These are phyloP conservation scores for Pyxicephalus adspersus DNA, from an alignment of 2,113 vertebrate species.

Conservation along the genomic window DNA sequence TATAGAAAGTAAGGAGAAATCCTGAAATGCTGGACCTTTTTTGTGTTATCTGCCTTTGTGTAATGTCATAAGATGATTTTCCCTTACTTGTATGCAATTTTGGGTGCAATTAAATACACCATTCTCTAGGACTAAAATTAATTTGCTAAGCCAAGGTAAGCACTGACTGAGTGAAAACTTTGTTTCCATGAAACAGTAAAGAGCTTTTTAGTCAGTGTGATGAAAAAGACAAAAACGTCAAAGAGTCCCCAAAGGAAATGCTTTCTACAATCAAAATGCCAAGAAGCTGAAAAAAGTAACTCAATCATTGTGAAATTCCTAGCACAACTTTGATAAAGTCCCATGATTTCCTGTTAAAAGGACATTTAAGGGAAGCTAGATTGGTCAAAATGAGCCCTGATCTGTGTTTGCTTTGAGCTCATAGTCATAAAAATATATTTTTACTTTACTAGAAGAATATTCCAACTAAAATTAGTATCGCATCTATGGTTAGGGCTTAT, in stretches of 20 bases:
- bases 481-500: too few relatives aligned
- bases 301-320: background rate
- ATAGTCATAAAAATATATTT: background rate
- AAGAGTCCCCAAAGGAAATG: background rate
- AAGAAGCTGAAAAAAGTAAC: constrained; percentile 3
- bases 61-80: too few relatives aligned
- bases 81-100: too few relatives aligned
- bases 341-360: background rate
- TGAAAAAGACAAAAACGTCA: background rate
- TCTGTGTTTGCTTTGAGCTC: background rate
- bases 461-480: too few relatives aligned
- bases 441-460: background rate
- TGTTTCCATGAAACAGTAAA: background rate
- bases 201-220: background rate
- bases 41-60: too few relatives aligned
- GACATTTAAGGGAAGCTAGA: background rate
- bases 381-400: background rate
- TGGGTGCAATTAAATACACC: background rate
- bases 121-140: background rate
- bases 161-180: background rate
- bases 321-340: background rate
- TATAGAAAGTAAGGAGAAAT: too few relatives aligned
- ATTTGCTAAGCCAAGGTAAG: background rate
- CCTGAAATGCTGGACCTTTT: too few relatives aligned
- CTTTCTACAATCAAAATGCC: background rate